A percentile compares a stretch with the other conserved stretches of the same genome.
Evolutionary conservation across 2,113 vertebrate species (phyloP).

Genomic region (Anser cygnoides): DNA sequence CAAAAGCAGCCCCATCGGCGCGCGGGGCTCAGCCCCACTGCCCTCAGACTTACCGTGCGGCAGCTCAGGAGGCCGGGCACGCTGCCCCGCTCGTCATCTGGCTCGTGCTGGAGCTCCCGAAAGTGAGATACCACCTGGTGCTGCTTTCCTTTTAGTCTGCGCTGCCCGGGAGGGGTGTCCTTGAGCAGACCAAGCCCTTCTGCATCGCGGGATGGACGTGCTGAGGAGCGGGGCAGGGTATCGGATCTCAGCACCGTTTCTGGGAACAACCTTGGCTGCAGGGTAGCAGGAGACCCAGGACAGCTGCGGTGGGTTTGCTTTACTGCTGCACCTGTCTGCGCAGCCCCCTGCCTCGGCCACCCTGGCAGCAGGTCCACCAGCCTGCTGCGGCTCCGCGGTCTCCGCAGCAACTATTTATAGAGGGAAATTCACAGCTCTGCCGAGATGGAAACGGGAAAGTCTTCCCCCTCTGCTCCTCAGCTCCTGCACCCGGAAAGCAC

Average conservation of each 20-base stretch:
- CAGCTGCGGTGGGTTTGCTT: constrained; percentile 64
- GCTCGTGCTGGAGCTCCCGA: neutral
- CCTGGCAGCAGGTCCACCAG: constrained; percentile 44
- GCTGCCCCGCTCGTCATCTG: neutral
- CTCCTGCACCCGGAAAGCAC: neutral
- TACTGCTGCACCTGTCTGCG: constrained; percentile 52
- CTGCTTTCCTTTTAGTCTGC: constrained; percentile 29
- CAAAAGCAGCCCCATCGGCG: accelerated
- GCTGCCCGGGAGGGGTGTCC: constrained; percentile 13
- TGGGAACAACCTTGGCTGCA: constrained; percentile 43
- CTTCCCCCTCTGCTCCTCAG: neutral
- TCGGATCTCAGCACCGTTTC: constrained; percentile 46
- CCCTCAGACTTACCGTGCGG: neutral
- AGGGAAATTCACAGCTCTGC: constrained; percentile 39
- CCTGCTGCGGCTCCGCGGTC: constrained; percentile 10
- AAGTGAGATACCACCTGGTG: neutral
- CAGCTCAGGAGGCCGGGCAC: neutral
- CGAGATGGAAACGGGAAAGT: constrained; percentile 36
- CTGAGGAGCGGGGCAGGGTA: constrained; percentile 11
- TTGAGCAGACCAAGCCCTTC: neutral
- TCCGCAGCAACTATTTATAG: constrained; percentile 69
- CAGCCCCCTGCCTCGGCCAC: neutral
- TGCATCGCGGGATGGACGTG: neutral
- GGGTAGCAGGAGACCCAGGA: constrained; percentile 14
- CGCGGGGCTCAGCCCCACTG: accelerated